Evolutionary conservation across 1,140 invertebrate genomes (phyloP).

Genomic region (Drosophila gunungcola): DNA sequence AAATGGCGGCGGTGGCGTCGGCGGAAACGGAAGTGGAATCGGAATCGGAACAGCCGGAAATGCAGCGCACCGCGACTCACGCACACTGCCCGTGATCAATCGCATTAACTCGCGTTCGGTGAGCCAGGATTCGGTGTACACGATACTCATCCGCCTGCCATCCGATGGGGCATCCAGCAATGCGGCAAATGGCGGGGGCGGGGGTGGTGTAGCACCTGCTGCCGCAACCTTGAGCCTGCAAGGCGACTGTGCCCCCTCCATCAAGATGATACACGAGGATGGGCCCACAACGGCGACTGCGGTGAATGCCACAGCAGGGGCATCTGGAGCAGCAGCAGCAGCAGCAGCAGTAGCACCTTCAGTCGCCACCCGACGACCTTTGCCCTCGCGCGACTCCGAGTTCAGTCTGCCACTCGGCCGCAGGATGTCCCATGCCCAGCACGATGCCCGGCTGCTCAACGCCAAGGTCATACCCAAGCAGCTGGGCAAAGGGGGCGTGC

Average conservation of each 20-base stretch:
- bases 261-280: constrained; percentile 94
- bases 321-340: constrained; percentile 14
- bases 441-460: constrained; percentile 92
- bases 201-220: constrained; percentile 71
- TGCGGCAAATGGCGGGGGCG: constrained; percentile 63
- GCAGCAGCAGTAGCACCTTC: constrained; percentile 33
- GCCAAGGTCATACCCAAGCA: constrained; percentile 94
- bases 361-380: constrained; percentile 60
- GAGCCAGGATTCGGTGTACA: constrained; percentile 93
- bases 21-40: constrained; percentile 38
- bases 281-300: constrained; percentile 64
- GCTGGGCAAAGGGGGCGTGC: constrained; percentile 86
- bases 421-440: constrained; percentile 90
- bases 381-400: constrained; percentile 80
- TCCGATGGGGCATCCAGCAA: constrained; percentile 86
- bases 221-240: constrained; percentile 33
- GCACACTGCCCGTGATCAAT: constrained; percentile 85
- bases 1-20: constrained; percentile 5
- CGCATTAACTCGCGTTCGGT: constrained; percentile 86
- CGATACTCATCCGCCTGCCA: constrained; percentile 95
- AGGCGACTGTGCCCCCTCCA: constrained; percentile 87
- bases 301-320: constrained; percentile 14
- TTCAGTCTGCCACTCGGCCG: constrained; percentile 85
- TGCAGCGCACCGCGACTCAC: constrained; percentile 85
- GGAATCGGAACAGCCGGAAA: constrained; percentile 15